These are phyloP conservation scores for Sycophila texana DNA, from an alignment of 2,888 invertebrate species.

Conservation along the genomic window DNA sequence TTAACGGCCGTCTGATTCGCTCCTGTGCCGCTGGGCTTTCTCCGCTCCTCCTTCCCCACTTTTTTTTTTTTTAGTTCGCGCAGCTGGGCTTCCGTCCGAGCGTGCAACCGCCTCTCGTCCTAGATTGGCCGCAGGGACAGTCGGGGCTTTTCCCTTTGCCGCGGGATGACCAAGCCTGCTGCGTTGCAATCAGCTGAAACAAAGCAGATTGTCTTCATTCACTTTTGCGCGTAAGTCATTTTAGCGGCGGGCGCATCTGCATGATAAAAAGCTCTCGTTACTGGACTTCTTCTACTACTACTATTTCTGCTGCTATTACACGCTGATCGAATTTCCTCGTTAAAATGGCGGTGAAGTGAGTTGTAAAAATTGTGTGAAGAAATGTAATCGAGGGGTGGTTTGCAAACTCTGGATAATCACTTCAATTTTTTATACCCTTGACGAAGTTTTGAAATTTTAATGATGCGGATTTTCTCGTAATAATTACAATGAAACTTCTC, in stretches of 20 bases:
- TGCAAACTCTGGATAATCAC: too few relatives aligned
- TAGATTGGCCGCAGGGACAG: neutral
- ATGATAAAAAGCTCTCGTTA: neutral
- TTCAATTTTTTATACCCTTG: too few relatives aligned
- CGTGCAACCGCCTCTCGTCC: neutral
- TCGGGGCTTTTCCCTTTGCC: neutral
- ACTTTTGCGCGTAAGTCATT: neutral
- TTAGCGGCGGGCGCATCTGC: neutral
- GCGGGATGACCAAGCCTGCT: neutral
- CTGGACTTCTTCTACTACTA: too few relatives aligned
- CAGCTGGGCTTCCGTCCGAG: neutral
- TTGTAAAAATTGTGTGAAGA: too few relatives aligned
- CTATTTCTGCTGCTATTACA: too few relatives aligned
- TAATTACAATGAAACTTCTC: too few relatives aligned
- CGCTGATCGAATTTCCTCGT: too few relatives aligned
- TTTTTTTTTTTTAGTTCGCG: neutral
- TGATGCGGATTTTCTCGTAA: too few relatives aligned
- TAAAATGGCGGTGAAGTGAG: too few relatives aligned
- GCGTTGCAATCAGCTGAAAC: neutral
- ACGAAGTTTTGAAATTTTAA: too few relatives aligned
- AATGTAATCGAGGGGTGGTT: too few relatives aligned
- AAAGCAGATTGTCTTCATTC: neutral
- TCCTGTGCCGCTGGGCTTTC: neutral
- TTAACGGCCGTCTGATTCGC: too few relatives aligned
- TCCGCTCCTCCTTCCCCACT: neutral